Percentiles rank a stretch among this genome's conserved stretches.
Evolutionary conservation across 2,113 vertebrate genomes (phyloP).

Genomic region (Syngnathus scovelli): DNA sequence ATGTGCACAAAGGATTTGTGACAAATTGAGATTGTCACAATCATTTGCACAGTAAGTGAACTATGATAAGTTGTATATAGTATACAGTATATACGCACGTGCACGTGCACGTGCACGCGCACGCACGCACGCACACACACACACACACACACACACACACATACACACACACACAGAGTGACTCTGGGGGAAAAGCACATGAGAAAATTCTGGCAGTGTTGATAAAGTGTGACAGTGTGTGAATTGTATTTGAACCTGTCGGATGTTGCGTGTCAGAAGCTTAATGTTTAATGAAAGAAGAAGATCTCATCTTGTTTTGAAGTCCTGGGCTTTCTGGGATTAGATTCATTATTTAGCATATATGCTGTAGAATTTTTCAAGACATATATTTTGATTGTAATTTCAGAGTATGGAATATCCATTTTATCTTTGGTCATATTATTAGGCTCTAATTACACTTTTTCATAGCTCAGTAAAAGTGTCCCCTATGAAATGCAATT

Average conservation of each 20-base stretch:
- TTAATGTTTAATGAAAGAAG: constrained; percentile 47
- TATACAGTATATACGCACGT: no score
- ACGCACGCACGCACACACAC: no score
- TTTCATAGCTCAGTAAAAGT: background rate
- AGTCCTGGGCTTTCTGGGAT: constrained; percentile 19
- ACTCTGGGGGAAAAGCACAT: constrained; percentile 30
- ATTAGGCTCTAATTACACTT: background rate
- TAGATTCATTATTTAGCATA: constrained; percentile 19
- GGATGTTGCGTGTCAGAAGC: constrained; percentile 45
- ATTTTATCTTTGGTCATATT: background rate
- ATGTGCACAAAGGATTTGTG: constrained; percentile 46
- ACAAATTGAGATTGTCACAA: constrained; percentile 62
- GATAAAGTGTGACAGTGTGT: constrained; percentile 63
- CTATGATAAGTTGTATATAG: constrained; percentile 31
- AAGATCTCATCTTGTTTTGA: constrained; percentile 26
- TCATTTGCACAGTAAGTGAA: constrained; percentile 41
- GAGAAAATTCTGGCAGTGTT: constrained; percentile 50
- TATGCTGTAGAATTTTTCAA: background rate
- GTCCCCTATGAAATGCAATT: background rate
- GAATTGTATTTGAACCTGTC: constrained; percentile 55
- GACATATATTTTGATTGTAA: background rate
- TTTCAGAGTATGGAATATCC: background rate
- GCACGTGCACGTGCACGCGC: no score
- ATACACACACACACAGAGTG: no score
- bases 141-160: no score